Conservation (phyloP, 1,140 invertebrate species). For the Bradynema listronoti region DNA sequence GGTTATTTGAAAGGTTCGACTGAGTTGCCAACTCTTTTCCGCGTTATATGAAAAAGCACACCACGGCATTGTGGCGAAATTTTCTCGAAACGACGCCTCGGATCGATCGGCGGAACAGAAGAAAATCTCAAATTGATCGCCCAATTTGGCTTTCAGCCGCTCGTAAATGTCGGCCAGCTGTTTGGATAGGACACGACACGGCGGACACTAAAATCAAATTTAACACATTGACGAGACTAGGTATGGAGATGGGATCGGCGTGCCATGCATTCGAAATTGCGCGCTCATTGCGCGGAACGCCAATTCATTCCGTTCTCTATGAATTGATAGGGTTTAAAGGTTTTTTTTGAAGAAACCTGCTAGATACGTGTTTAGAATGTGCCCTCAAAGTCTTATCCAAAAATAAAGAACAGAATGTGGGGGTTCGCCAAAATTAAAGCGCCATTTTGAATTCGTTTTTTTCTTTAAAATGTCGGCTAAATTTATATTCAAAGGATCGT, state of each 20-base stretch:
- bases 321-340: too few species aligned
- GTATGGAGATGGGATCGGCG: background rate
- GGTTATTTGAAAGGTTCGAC: slow-evolving; percentile 18
- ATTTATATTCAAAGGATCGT: too few species aligned
- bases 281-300: too few species aligned
- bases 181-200: slow-evolving; percentile 20
- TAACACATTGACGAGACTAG: too few species aligned
- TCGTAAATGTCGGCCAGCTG: slow-evolving; percentile 23
- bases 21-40: slow-evolving; percentile 13
- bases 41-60: slow-evolving; percentile 19
- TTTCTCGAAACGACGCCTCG: slow-evolving; percentile 30
- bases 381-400: background rate
- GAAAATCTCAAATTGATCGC: slow-evolving; percentile 30
- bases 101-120: slow-evolving; percentile 32
- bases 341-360: too few species aligned
- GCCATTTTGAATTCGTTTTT: too few species aligned
- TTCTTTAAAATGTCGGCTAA: too few species aligned
- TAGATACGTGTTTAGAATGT: background rate
- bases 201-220: slow-evolving; percentile 34
- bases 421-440: too few species aligned
- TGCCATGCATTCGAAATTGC: too few species aligned
- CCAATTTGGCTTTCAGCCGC: slow-evolving; percentile 20
- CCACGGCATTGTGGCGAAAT: slow-evolving; percentile 32
- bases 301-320: background rate
- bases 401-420: too few species aligned